Evolutionary conservation across 2,888 invertebrate genomes (phyloP).

Genomic region (Smittia aterrima): DNA sequence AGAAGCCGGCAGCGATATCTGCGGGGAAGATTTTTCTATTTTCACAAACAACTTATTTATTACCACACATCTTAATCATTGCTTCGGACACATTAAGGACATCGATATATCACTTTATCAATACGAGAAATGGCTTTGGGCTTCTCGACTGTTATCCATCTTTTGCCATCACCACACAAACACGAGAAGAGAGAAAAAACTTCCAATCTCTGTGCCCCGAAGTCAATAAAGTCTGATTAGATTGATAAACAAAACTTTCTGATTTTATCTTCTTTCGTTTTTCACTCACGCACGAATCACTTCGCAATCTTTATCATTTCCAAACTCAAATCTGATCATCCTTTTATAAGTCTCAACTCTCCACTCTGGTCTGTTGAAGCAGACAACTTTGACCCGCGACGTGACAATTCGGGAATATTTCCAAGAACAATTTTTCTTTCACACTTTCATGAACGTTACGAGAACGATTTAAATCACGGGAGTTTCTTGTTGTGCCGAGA

Average conservation of each 20-base stretch:
- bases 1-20: background rate
- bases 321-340: background rate
- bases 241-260: slow-evolving; percentile 16
- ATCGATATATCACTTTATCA: slow-evolving; percentile 21
- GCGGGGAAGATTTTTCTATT: background rate
- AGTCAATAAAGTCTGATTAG: slow-evolving; percentile 21
- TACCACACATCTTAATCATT: slow-evolving; percentile 30
- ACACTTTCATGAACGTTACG: background rate
- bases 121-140: background rate
- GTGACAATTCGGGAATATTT: background rate
- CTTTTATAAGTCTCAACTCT: background rate
- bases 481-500: slow-evolving; percentile 29
- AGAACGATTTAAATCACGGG: slow-evolving; percentile 19
- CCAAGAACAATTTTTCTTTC: background rate
- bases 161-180: background rate
- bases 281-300: background rate
- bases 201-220: background rate
- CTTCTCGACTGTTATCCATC: background rate
- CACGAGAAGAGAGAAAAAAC: too few relatives aligned
- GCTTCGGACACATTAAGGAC: slow-evolving; percentile 20
- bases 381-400: background rate
- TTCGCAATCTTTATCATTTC: background rate
- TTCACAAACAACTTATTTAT: slow-evolving; percentile 19
- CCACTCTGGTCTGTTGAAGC: background rate
- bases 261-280: background rate